phyloP scores from a whole-genome alignment of 23 tunicate genomes.

The Ascidia mentula region DNA sequence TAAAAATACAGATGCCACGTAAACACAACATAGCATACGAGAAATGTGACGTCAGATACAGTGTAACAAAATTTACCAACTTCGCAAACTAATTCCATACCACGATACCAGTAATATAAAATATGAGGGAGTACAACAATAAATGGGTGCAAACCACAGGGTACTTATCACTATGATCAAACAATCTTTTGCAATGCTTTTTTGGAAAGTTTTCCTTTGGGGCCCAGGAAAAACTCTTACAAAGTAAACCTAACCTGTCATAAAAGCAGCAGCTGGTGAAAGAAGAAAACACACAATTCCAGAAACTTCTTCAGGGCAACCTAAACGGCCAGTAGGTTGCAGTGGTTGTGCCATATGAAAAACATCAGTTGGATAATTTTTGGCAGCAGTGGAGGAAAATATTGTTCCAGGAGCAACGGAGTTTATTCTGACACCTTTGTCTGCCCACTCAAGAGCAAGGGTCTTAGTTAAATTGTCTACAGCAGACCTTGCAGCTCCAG shows the following conservation, averaged over 20 bases:
- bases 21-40: no score
- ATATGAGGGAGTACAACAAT: no score
- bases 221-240: no score
- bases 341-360: slow-evolving; percentile 28
- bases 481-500: slow-evolving; percentile 89
- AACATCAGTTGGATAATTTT: slow-evolving; percentile 59
- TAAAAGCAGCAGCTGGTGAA: slow-evolving; percentile 72
- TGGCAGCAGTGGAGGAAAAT: slow-evolving; percentile 74
- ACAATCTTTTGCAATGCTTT: no score
- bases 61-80: no score
- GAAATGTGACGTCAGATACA: no score
- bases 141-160: no score
- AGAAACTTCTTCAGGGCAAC: slow-evolving; percentile 72
- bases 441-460: slow-evolving; percentile 81
- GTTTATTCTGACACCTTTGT: slow-evolving; percentile 78
- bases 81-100: no score
- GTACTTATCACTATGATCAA: no score
- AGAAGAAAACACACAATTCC: slow-evolving; percentile 75
- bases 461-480: slow-evolving; percentile 82
- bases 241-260: slow-evolving; percentile 37
- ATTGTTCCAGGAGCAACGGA: slow-evolving; percentile 93
- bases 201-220: no score
- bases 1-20: no score
- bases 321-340: slow-evolving; percentile 77
- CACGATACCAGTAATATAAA: no score